Percentiles rank a stretch among this genome's conserved stretches.
These are phyloP conservation scores for Leucoma salicis DNA, from an alignment of 2,888 invertebrate genomes.

Conservation along the genomic window DNA sequence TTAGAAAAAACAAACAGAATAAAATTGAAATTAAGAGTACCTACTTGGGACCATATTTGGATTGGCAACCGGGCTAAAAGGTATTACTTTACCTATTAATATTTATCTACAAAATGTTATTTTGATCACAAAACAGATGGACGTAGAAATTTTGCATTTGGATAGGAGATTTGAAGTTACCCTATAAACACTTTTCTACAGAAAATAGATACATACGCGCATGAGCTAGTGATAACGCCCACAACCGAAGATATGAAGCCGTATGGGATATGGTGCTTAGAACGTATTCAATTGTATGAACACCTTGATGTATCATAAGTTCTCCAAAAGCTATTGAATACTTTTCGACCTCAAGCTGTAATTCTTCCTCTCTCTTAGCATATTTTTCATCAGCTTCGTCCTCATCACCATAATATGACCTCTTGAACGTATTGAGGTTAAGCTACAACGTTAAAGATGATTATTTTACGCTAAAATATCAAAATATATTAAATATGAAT, in stretches of 20 bases:
- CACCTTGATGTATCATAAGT: constrained; percentile 89
- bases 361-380: constrained; percentile 14
- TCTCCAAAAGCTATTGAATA: constrained; percentile 81
- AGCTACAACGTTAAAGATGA: not conserved
- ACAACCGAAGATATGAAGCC: constrained; percentile 93
- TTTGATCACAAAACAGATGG: too few species aligned
- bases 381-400: not conserved
- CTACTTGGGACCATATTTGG: too few species aligned
- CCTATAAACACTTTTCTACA: too few species aligned
- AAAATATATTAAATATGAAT: too few species aligned
- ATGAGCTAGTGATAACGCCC: constrained; percentile 95
- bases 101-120: too few species aligned
- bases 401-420: constrained; percentile 6
- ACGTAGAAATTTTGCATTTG: too few species aligned
- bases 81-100: too few species aligned
- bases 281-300: constrained; percentile 94
- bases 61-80: too few species aligned
- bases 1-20: too few species aligned
- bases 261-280: constrained; percentile 94
- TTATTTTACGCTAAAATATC: too few species aligned
- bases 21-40: too few species aligned
- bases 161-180: too few species aligned
- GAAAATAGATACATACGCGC: constrained; percentile 84
- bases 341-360: constrained; percentile 28
- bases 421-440: constrained; percentile 28